Conservation (phyloP, 2,888 invertebrate species). For the Platynereis dumerilii region DNA sequence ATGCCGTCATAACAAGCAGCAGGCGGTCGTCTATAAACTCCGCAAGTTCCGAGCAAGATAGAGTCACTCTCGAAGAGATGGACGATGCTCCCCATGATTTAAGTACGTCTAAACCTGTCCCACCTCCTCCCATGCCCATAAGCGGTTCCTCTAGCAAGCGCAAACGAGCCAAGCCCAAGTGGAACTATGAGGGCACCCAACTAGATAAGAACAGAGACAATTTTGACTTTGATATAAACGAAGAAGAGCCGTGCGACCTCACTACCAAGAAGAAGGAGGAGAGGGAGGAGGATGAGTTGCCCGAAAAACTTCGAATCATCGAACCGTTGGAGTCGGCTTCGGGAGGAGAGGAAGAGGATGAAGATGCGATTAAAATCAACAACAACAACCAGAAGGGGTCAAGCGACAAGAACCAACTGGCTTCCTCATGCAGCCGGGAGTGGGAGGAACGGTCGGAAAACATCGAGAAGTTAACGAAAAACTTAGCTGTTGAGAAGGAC, state of each 20-base stretch:
- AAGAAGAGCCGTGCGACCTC: background rate
- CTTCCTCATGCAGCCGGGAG: too few species aligned
- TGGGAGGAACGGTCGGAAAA: slow-evolving; percentile 8
- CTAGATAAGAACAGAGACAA: slow-evolving; percentile 44
- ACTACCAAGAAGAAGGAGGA: slow-evolving; percentile 1
- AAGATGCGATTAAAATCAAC: slow-evolving; percentile 16
- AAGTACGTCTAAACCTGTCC: slow-evolving; percentile 1
- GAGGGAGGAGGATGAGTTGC: background rate
- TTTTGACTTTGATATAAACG: background rate
- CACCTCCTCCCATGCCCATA: background rate
- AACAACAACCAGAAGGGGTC: slow-evolving; percentile 15
- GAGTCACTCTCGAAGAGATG: background rate
- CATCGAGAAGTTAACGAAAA: slow-evolving; percentile 15
- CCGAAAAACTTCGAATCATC: too few species aligned
- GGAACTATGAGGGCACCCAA: slow-evolving; percentile 86
- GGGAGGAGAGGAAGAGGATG: slow-evolving; percentile 1
- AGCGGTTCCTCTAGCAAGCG: slow-evolving; percentile 64
- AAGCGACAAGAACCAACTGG: slow-evolving; percentile 8
- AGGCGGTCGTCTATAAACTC: slow-evolving; percentile 3
- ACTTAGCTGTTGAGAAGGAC: slow-evolving; percentile 2
- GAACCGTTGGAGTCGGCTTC: too few species aligned
- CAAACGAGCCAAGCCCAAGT: slow-evolving; percentile 95
- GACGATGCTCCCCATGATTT: background rate
- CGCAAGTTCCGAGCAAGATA: background rate
- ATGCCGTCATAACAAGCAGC: slow-evolving; percentile 40